Base-by-base conservation (phyloP, 1,140 invertebrate genomes). In the Listronotus oregonensis region DNA sequence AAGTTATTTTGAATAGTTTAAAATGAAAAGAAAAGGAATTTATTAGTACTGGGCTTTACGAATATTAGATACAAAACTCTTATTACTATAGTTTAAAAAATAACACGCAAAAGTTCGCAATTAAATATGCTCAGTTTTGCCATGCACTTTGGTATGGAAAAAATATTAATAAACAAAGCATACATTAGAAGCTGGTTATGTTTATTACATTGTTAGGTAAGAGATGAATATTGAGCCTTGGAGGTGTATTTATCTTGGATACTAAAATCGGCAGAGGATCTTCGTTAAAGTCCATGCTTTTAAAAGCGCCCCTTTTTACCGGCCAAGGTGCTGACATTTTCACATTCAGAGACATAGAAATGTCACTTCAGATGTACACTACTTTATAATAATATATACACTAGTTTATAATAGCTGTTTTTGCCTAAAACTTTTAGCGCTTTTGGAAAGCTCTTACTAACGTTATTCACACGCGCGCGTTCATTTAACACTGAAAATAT, bases 301-400 rank as follows among this genome's bases (percentile, higher is more conserved):
- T 83, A 70, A 86, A 85, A 74, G 85, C 83, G 68, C 87, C 83
- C 66, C 84, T 85, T 70, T 83, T 82, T 63, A 90, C 83, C 50
- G 87, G 85, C 88, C 89, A 90, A 74, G 88, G 88, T 72, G 83
- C 85, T 11, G 75, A 74, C 76, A 77, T 78, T 14, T 65, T 59
- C 39, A 18, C 46, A 21, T 18, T 40, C 18, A 51, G 1, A 32
- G 40, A 58, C 44, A 58, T 58, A 32, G n/a, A 18, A 47, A 12
- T 59, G 17, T 17, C 57, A 47, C 44, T 49, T 40, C n/a, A 17
- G 21, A 27, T 27, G 1, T 27, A 27, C 21, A 27, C 1, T 27
- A 27, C 2, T 27, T 27, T 31, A 52, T 8, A 52, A 32, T 52
- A n/a, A 32, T 3, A n/a, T n/a, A n/a, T n/a, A n/a, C n/a, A n/a